phyloP scores from a whole-genome alignment of 2,797 vertebrate species.

The Tokudaia tokunoshimensis region DNA sequence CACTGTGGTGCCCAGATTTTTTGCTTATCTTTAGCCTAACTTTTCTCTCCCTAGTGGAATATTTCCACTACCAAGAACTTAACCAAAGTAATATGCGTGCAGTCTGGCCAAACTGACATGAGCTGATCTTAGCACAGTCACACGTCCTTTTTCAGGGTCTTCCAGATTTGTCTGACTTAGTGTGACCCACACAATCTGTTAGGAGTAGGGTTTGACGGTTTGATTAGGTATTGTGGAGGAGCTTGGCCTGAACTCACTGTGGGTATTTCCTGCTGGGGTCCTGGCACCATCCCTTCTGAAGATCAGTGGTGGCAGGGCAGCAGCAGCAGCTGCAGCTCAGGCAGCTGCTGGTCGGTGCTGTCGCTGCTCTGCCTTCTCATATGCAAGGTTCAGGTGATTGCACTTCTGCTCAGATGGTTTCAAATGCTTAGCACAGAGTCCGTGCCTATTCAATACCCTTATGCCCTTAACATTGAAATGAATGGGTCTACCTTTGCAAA shows the following conservation, averaged over 20 bases:
- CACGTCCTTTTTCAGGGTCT: background rate
- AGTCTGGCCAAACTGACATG: background rate
- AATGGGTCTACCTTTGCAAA: background rate
- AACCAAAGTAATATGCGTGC: background rate
- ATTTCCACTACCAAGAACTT: slow-evolving; percentile 11
- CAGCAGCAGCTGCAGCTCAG: background rate
- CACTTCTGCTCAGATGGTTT: background rate
- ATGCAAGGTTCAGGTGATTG: background rate
- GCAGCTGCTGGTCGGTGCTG: background rate
- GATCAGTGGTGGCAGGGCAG: background rate
- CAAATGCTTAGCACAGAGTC: background rate
- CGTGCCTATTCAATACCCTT: background rate
- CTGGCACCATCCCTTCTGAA: background rate
- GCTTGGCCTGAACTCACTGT: background rate
- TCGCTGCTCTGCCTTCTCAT: background rate
- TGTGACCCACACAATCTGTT: background rate
- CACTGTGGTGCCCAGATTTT: background rate
- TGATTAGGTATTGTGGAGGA: slow-evolving; percentile 21
- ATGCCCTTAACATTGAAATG: background rate
- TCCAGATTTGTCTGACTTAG: background rate
- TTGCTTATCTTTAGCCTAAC: slow-evolving; percentile 31
- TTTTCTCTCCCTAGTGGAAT: background rate
- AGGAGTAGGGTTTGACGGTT: background rate
- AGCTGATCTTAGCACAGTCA: background rate
- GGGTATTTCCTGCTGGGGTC: slow-evolving; percentile 24